Percentiles rank a stretch among this genome's conserved stretches.
Conservation (phyloP, 64 coral and sea anemone genomes). For the Catalaphyllia jardinei region DNA sequence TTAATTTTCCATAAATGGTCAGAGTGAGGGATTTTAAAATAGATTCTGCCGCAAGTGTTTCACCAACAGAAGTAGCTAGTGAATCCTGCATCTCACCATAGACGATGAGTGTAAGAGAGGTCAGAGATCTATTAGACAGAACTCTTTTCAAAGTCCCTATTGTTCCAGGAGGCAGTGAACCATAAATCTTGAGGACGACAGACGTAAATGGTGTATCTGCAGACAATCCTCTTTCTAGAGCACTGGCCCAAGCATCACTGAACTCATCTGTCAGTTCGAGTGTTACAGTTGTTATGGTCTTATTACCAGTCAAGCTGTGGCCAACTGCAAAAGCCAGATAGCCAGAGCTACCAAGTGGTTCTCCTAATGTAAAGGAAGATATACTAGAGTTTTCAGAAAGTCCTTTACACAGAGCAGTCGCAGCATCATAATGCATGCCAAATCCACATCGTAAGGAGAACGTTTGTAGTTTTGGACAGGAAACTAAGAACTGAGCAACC, state of each 20-base stretch:
- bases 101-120: background rate
- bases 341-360: too few relatives aligned
- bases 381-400: background rate
- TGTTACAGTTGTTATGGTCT: background rate
- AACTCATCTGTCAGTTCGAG: background rate
- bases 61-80: background rate
- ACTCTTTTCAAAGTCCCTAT: background rate
- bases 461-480: background rate
- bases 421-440: accelerated
- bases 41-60: background rate
- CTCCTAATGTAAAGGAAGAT: background rate
- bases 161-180: background rate
- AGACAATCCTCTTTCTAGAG: background rate
- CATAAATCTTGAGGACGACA: background rate
- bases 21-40: background rate
- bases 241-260: background rate
- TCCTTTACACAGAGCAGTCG: too few relatives aligned
- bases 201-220: constrained; percentile 3
- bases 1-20: background rate
- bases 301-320: background rate
- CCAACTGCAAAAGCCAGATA: too few relatives aligned
- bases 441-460: too few relatives aligned
- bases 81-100: background rate
- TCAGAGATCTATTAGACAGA: background rate
- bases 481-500: background rate